Evolutionary conservation across 1,140 invertebrate genomes (phyloP), one percentile per base, ranked within the genome.

Genomic region (Zaprionus taronus): DNA sequence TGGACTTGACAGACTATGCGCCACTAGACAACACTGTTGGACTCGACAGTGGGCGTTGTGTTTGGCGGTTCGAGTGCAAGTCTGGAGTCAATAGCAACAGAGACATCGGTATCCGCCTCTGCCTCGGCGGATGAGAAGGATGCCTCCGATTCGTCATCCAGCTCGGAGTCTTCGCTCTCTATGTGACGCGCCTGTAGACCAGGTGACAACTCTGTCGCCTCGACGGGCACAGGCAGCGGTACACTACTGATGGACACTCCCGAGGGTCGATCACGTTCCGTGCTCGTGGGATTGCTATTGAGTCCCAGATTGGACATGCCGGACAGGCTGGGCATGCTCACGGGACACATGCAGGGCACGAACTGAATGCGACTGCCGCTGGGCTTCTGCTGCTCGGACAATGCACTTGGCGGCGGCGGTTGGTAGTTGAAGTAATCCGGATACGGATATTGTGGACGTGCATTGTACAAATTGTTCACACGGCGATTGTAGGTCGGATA

Each of bases 341-440:
- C 67, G 2, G 91, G 91, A 36, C 91, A 92, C 91, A 92, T 92
- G 79, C 91, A 92, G 62, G 91, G 91, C 55, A 92, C 91, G 12
- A 92, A 92, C 55, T 92, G 85, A 2, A 92, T 82, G 66, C 83
- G 83, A 24, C 12, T 56, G 26, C 12, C 55, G 47, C 68, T 79
- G 28, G 66, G 64, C 9, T 67, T 77, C 38, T 75, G 64, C 9
- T 67, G 73, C 44, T 75, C 77, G 49, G 72, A 11, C 34, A 81
- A 20, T 24, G 64, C 47, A 11, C 7, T 72, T 24, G 67, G 53
- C 24, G 79, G 14, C 31, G 67, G 56, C n/a, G 79, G n/a, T 72
- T 92, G 91, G 47, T 91, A 91, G 68, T 90, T 78, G 11, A 86
- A 87, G 57, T 91, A 92, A n/a, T 92, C 91, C 31, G 91, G 91